Evolutionary conservation across 2,888 invertebrate species (phyloP).

Genomic region (Microdon myrmicae): DNA sequence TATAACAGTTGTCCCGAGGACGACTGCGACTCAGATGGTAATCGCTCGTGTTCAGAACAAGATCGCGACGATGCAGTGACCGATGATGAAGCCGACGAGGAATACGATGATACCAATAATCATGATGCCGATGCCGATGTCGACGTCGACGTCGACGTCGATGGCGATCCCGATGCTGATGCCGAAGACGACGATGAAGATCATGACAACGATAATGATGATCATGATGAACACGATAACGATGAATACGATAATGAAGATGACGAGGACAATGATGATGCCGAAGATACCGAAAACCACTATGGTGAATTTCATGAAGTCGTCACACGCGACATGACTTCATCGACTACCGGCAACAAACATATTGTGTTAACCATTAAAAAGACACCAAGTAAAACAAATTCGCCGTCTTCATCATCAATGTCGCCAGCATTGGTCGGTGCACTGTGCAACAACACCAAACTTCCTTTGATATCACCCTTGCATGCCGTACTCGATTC

Average conservation of each 20-base stretch:
- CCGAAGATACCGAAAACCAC: conserved; percentile 35
- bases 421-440: conserved; percentile 52
- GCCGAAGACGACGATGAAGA: conserved; percentile 34
- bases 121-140: conserved; percentile 2
- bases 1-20: conserved; percentile 49
- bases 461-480: conserved; percentile 6
- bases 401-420: conserved; percentile 57
- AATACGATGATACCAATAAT: conserved; percentile 32
- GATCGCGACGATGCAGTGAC: conserved; percentile 30
- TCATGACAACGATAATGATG: conserved; percentile 19
- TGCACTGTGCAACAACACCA: conserved; percentile 10
- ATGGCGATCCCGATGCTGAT: conserved; percentile 36
- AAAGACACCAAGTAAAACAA: conserved; percentile 61
- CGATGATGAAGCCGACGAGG: conserved; percentile 39
- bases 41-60: conserved; percentile 23
- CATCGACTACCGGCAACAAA: conserved; percentile 56
- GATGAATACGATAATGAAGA: conserved; percentile 48
- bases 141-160: conserved; percentile 1
- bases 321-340: conserved; percentile 57
- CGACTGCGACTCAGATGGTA: conserved; percentile 36
- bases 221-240: conserved; percentile 24
- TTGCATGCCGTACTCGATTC: conserved; percentile 6
- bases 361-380: conserved; percentile 64
- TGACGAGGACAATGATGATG: conserved; percentile 49
- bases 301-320: conserved; percentile 58